A percentile compares a stretch with the other conserved stretches of the same genome.
Conservation (phyloP, 2,797 vertebrate genomes). For the Halcyon chelicuti region DNA sequence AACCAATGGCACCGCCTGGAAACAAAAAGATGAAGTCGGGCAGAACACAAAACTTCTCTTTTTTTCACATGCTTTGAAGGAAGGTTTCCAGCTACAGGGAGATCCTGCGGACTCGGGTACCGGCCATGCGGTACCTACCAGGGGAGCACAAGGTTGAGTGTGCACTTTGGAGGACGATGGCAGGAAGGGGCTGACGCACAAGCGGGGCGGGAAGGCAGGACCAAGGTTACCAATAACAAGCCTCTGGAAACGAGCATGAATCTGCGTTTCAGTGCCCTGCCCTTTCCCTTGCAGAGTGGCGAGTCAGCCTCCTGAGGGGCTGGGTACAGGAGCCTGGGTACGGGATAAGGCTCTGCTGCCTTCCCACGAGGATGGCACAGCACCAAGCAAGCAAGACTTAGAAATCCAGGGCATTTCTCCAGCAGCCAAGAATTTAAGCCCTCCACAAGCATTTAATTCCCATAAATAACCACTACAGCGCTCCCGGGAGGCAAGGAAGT, state of each 20-base stretch:
- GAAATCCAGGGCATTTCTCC: not conserved
- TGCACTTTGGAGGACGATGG: accelerated
- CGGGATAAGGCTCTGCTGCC: not conserved
- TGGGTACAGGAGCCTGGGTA: too few species aligned
- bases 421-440: not conserved
- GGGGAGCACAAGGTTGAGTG: accelerated
- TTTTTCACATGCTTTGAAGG: not conserved
- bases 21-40: not conserved
- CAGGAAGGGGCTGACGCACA: not conserved
- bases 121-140: accelerated
- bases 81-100: not conserved
- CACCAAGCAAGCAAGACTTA: not conserved
- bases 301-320: not conserved
- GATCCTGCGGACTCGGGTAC: not conserved
- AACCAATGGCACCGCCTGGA: not conserved
- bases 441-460: not conserved
- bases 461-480: not conserved
- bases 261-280: not conserved
- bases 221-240: not conserved
- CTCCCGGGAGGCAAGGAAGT: not conserved
- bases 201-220: not conserved
- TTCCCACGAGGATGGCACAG: not conserved
- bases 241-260: not conserved
- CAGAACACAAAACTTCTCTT: not conserved
- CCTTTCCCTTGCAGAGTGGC: too few species aligned